Conservation (phyloP, 2,888 invertebrate species). For the Tethea ocularis region DNA sequence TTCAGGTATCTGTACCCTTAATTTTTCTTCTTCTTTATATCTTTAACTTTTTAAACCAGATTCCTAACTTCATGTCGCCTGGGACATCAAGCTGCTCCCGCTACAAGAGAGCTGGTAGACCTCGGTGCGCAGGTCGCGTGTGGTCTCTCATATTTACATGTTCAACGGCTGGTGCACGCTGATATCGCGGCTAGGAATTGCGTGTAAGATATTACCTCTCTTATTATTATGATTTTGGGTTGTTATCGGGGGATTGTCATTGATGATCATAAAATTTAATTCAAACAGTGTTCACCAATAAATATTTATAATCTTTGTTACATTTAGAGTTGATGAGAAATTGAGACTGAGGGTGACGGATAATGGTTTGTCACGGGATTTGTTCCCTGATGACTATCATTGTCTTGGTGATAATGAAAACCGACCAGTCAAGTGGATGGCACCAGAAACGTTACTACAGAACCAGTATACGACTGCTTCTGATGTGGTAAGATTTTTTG, state of each 20-base stretch:
- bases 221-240: no score
- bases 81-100: slow-evolving; percentile 78
- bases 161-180: slow-evolving; percentile 93
- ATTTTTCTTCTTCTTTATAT: not conserved
- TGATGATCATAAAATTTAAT: no score
- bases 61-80: slow-evolving; percentile 77
- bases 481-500: slow-evolving; percentile 89
- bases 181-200: slow-evolving; percentile 96
- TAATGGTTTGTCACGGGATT: slow-evolving; percentile 93
- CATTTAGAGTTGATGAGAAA: slow-evolving; percentile 88
- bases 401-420: slow-evolving; percentile 97
- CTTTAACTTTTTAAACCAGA: slow-evolving; percentile 36
- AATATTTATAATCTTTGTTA: not conserved
- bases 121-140: slow-evolving; percentile 93
- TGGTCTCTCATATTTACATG: slow-evolving; percentile 94
- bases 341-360: slow-evolving; percentile 94
- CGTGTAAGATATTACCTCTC: slow-evolving; percentile 86
- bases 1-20: not conserved
- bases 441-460: slow-evolving; percentile 92
- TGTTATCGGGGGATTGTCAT: no score
- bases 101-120: slow-evolving; percentile 92
- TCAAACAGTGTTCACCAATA: slow-evolving; percentile 13
- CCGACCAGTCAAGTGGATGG: slow-evolving; percentile 97
- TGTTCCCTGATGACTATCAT: slow-evolving; percentile 97
- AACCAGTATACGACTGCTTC: slow-evolving; percentile 93